Evolutionary conservation across 2,888 invertebrate genomes (phyloP), one percentile per base, ranked within the genome.

Genomic region (Pachydiplax longipennis): DNA sequence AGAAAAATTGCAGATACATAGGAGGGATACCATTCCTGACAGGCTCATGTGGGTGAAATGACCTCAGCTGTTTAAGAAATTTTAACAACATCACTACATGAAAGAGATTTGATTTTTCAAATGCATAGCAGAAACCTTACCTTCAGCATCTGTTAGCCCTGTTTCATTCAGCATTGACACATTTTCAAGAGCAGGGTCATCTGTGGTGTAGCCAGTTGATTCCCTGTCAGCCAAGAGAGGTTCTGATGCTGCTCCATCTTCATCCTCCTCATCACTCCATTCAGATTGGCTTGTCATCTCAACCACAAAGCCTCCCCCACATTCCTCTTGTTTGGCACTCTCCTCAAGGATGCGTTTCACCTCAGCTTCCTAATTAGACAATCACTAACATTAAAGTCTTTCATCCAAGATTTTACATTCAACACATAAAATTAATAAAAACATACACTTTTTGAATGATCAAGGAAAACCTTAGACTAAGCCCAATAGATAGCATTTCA

Each of bases 91-190:
- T n/a, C n/a, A n/a, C n/a, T n/a, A n/a, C n/a, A 37, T 37, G 5
- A 37, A 2, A 37, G 37, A 5, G 37, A 37, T 10, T 8, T 44
- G 44, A 44, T 44, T 44, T 44, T 10, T 8, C 0, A 35, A 35
- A 37, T 1, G 5, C 37, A 37, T 2, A 37, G 5, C 37, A 37
- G 37, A 37, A 37, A 22, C 8, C 91, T 91, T 92, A 95, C 95
- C 98, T 95, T 98, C 98, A 15, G 97, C 97, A 94, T 98, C 98
- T 1, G 97, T 98, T 81, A 98, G 95, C 13, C 97, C 97, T 35
- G 97, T 97, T 94, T 98, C 98, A 94, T 98, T 97, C 31, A 97
- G 94, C 95, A 98, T 96, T 80, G 97, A 97, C 90, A 97, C 96
- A 94, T 98, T 97, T 94, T 98, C 97, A 18, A 97, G 94, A 25